A percentile compares a stretch with the other conserved stretches of the same genome.
These are phyloP conservation scores for Muntiacus muntjak DNA, from an alignment of 2,113 vertebrate genomes.

Conservation along the genomic window DNA sequence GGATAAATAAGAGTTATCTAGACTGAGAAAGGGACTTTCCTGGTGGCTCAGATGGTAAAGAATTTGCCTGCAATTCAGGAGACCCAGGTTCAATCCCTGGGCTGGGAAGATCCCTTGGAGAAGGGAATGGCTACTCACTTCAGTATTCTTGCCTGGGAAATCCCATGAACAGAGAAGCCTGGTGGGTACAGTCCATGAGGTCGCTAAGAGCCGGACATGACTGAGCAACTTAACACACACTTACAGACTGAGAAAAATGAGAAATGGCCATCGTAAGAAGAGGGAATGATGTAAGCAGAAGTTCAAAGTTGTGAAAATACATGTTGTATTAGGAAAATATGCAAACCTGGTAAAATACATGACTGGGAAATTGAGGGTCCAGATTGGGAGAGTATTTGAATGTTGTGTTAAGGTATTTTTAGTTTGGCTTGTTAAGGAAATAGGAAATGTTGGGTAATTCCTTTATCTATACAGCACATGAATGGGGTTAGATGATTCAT, in stretches of 20 bases:
- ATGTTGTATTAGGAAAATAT: neutral
- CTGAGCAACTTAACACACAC: neutral
- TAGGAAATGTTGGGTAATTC: neutral
- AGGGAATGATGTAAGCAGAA: neutral
- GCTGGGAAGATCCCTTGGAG: neutral
- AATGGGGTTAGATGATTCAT: neutral
- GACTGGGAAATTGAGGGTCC: neutral
- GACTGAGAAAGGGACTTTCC: neutral
- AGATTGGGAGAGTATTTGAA: neutral
- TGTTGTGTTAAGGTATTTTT: neutral
- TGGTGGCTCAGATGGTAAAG: neutral
- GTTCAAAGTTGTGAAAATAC: neutral
- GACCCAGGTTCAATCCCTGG: neutral
- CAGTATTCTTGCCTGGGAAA: neutral
- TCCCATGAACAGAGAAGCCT: neutral
- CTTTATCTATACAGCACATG: neutral
- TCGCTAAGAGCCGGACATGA: neutral
- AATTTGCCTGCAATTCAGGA: neutral
- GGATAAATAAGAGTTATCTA: neutral
- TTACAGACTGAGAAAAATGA: neutral
- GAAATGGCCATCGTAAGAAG: neutral
- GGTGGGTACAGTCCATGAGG: neutral
- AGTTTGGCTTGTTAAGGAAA: neutral
- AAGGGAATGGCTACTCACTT: neutral
- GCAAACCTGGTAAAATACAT: neutral